Conservation (phyloP, 2,888 invertebrate genomes). For the Gymnoscelis rufifasciata region DNA sequence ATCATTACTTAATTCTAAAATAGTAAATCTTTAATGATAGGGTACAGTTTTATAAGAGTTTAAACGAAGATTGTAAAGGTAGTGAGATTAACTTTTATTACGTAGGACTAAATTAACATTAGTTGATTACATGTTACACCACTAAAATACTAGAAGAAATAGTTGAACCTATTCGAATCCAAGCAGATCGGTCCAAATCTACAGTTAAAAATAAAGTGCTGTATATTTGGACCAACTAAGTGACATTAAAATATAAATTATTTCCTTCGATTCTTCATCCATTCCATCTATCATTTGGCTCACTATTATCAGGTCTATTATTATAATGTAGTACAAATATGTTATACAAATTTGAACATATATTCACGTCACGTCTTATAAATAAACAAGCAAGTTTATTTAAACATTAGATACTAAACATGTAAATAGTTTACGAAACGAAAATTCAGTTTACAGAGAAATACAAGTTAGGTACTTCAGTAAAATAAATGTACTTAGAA, state of each 20-base stretch:
- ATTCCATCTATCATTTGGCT: too few species aligned
- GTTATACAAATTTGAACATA: not conserved
- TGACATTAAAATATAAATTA: too few species aligned
- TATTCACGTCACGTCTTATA: not conserved
- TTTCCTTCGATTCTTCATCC: too few species aligned
- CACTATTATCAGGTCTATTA: too few species aligned
- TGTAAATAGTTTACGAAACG: too few species aligned
- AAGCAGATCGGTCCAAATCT: too few species aligned
- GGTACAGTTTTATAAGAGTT: slow-evolving; percentile 36
- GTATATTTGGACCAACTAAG: too few species aligned
- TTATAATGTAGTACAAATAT: too few species aligned
- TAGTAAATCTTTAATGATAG: slow-evolving; percentile 38
- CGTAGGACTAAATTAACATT: slow-evolving; percentile 17
- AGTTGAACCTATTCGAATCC: not conserved
- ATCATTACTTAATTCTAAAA: slow-evolving; percentile 45
- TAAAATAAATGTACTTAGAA: slow-evolving; percentile 44
- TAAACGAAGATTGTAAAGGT: slow-evolving; percentile 18
- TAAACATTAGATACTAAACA: not conserved
- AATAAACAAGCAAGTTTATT: not conserved
- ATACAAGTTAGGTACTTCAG: too few species aligned
- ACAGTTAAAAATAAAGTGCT: too few species aligned
- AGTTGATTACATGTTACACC: not conserved
- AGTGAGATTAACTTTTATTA: slow-evolving; percentile 24
- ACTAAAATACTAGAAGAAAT: not conserved
- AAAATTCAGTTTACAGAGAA: too few species aligned